A percentile compares a stretch with the other conserved stretches of the same genome.
phyloP scores from a whole-genome alignment of 2,113 vertebrate species.

The Sapajus apella region DNA sequence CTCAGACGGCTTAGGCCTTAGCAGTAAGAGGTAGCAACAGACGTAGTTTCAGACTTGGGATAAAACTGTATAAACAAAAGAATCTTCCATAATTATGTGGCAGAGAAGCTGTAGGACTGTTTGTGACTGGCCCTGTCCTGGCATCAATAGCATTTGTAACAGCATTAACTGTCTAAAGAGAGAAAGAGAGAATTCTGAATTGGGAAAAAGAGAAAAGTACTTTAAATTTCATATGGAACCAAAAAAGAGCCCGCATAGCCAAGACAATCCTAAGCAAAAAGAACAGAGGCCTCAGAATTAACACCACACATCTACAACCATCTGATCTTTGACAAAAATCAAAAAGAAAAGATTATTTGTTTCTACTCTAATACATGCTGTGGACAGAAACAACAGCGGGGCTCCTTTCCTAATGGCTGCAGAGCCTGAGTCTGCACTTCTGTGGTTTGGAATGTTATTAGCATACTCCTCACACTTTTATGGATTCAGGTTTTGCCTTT shows the following conservation, averaged over 20 bases:
- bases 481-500: neutral
- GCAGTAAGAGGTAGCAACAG: conserved; percentile 80
- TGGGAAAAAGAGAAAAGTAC: neutral
- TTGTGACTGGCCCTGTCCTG: conserved; percentile 74
- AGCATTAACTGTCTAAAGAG: conserved; percentile 81
- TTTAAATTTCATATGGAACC: too few relatives aligned
- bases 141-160: conserved; percentile 80
- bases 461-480: too few relatives aligned
- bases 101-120: conserved; percentile 85
- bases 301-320: too few relatives aligned
- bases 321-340: too few relatives aligned
- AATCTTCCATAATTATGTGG: conserved; percentile 92
- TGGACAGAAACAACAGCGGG: neutral
- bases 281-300: too few relatives aligned
- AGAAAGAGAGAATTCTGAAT: conserved; percentile 57
- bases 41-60: conserved; percentile 72
- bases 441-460: neutral
- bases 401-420: neutral
- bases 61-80: conserved; percentile 73
- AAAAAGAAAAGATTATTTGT: neutral
- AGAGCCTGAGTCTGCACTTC: neutral
- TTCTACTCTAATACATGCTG: neutral
- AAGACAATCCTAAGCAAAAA: too few relatives aligned
- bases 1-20: conserved; percentile 65
- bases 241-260: too few relatives aligned